Percentiles rank a stretch among this genome's conserved stretches.
These are phyloP conservation scores for Acipenser oxyrinchus DNA, from an alignment of 2,797 vertebrate genomes.

Conservation along the genomic window DNA sequence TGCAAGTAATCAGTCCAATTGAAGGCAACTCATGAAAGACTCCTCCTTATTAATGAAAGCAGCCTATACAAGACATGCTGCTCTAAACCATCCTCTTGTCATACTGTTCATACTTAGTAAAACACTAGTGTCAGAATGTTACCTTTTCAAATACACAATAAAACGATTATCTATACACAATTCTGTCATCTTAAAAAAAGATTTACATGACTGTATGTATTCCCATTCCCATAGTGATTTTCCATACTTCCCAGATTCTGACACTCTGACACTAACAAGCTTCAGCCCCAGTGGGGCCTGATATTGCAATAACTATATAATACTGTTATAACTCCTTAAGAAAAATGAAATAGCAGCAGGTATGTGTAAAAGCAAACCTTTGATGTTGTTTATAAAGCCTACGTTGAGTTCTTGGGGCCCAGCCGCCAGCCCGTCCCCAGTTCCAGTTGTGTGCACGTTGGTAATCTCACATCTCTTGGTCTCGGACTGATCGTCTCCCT, in stretches of 20 bases:
- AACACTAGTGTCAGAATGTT: too few relatives aligned
- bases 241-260: background rate
- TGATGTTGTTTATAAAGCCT: constrained; percentile 61
- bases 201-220: too few relatives aligned
- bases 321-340: background rate
- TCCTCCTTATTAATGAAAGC: too few relatives aligned
- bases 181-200: too few relatives aligned
- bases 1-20: too few relatives aligned
- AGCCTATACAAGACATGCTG: too few relatives aligned
- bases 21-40: too few relatives aligned
- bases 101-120: too few relatives aligned
- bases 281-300: background rate
- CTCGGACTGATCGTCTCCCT: constrained; percentile 63
- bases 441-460: constrained; percentile 41
- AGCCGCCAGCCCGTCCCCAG: constrained; percentile 58
- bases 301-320: background rate
- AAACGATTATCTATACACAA: too few relatives aligned
- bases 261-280: background rate
- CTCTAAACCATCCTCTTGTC: too few relatives aligned
- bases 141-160: too few relatives aligned
- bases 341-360: background rate
- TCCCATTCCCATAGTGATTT: too few relatives aligned
- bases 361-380: constrained; percentile 57
- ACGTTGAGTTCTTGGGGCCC: constrained; percentile 47
- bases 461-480: constrained; percentile 52